These are phyloP conservation scores for Cercopithecus mona DNA, from an alignment of 2,113 vertebrate genomes.

Conservation along the genomic window DNA sequence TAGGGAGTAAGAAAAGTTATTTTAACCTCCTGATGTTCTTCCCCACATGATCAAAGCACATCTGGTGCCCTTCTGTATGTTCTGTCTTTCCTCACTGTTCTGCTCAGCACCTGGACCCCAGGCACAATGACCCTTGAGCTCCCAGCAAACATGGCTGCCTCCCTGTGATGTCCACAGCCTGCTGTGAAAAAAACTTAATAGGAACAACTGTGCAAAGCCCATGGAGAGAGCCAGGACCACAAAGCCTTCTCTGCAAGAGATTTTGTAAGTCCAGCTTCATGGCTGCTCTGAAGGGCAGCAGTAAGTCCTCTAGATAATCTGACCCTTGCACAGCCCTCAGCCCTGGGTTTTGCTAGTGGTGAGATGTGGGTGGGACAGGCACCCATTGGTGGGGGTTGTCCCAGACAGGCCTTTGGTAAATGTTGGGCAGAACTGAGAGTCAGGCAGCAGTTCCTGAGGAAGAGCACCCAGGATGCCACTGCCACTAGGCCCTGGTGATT, in stretches of 20 bases:
- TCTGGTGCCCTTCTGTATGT: neutral
- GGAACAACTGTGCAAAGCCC: neutral
- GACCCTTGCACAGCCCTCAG: too few relatives aligned
- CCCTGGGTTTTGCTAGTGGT: neutral
- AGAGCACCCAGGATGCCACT: neutral
- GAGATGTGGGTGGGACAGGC: neutral
- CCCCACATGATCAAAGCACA: neutral
- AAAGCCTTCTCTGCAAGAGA: neutral
- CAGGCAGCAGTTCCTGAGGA: neutral
- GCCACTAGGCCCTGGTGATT: neutral
- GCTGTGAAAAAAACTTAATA: neutral
- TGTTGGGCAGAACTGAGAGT: neutral
- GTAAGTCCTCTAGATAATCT: neutral
- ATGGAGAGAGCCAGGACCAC: neutral
- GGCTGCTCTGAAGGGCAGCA: neutral
- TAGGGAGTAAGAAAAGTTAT: neutral
- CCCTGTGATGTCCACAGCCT: neutral
- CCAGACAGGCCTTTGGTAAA: neutral
- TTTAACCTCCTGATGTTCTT: neutral
- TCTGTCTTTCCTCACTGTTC: neutral
- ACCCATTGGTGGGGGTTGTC: neutral
- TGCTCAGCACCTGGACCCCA: neutral
- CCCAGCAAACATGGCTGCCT: neutral
- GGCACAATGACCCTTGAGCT: neutral
- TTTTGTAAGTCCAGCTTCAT: neutral